Evolutionary conservation across 2,888 invertebrate species (phyloP).

Genomic region (Eupithecia exiguata): DNA sequence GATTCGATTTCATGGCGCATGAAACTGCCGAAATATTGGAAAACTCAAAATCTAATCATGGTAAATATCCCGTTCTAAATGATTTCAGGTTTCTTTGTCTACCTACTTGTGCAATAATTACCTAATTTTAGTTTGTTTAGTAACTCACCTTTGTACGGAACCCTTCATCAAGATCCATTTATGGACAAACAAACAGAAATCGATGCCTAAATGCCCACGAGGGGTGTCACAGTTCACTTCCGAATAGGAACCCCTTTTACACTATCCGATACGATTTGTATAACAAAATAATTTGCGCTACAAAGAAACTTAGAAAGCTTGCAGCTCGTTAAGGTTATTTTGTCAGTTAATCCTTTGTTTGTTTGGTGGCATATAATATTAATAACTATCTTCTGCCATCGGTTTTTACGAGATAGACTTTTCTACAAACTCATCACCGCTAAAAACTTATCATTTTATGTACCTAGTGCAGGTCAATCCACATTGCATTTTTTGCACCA

Average conservation of each 20-base stretch:
- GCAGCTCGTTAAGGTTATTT: background rate
- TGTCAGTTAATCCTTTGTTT: background rate
- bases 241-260: constrained; percentile 18
- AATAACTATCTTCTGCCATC: background rate
- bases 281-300: background rate
- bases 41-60: too few species aligned
- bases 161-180: constrained; percentile 37
- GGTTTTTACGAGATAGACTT: background rate
- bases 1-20: too few species aligned
- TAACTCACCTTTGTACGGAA: constrained; percentile 18
- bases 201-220: constrained; percentile 26
- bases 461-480: too few species aligned
- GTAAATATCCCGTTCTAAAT: too few species aligned
- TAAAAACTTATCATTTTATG: too few species aligned
- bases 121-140: constrained; percentile 11
- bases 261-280: constrained; percentile 3
- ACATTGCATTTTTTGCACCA: too few species aligned
- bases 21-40: too few species aligned
- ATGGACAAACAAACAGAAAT: constrained; percentile 37
- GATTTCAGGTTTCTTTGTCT: too few species aligned
- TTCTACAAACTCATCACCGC: too few species aligned
- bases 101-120: background rate
- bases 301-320: background rate
- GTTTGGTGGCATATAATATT: background rate
- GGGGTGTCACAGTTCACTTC: constrained; percentile 42